Base-by-base conservation (phyloP, 2,888 invertebrate genomes). In the Mellilla xanthometata region DNA sequence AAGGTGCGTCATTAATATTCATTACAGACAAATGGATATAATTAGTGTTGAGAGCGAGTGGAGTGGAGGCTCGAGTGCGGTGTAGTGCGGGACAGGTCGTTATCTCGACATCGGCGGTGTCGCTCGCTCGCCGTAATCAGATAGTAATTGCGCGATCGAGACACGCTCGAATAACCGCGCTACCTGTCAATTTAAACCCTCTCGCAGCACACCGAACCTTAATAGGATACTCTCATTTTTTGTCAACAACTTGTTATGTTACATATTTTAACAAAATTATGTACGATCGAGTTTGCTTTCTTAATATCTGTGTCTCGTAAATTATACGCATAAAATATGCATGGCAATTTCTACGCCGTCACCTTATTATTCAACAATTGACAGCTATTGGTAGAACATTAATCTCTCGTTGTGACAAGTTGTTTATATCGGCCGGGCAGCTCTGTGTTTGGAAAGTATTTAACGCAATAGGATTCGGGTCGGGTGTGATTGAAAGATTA, bases 21-120 rank as follows among this genome's bases (percentile, higher is more conserved):
- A 85, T 85, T 84, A 83, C 75, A 81, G 78, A 81, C 83, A 85
- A 86, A 86, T 84, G 81, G 81, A 78, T 86, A 82, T 86, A 85
- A 87, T 87, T 84, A 86, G 72, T 77, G 62, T 68, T 80, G 71
- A 82, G 84, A 81, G 65, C n/a, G 75, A 68, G 72, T 76, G 70
- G 75, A 79, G 78, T 75, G 79, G 62, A 53, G 69, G 15, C 6
- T 74, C 65, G 74, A 81, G 81, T 78, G 76, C 8, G 8, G 52
- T 45, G 49, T 49, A 54, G 75, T 68, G 74, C 63, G 70, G 74
- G 76, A 74, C 71, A 73, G 70, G 68, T 86, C 78, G 78, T 84
- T 85, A 86, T 82, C 84, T 79, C 76, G 69, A 69, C 74, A 76
- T 76, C 77, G 72, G 29, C 52, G 51, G 58, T 72, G 76, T 78